Conservation (phyloP, 2,888 invertebrate genomes). For the Rhingia rostrata region DNA sequence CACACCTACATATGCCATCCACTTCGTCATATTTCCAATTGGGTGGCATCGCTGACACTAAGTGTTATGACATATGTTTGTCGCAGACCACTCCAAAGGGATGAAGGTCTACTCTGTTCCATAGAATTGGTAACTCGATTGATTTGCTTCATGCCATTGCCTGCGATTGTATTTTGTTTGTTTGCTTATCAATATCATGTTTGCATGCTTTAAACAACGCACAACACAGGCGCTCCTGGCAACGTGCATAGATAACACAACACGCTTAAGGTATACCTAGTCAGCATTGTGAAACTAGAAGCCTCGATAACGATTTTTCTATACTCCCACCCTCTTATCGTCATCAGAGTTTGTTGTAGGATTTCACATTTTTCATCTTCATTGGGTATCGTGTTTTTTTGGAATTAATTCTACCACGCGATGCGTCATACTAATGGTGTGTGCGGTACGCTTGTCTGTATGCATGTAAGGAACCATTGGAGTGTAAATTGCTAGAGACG, state of each 20-base stretch:
- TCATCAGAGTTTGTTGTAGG: conserved; percentile 19
- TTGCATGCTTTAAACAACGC: conserved; percentile 58
- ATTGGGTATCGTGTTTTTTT: conserved; percentile 18
- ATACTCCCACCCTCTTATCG: not conserved
- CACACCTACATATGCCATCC: not conserved
- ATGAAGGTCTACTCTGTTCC: not conserved
- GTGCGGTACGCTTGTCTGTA: conserved; percentile 5
- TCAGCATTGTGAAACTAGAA: conserved; percentile 49
- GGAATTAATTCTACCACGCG: conserved; percentile 55
- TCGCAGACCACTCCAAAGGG: conserved; percentile 1
- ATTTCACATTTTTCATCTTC: conserved; percentile 63
- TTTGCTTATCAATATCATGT: conserved; percentile 63
- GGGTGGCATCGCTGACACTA: conserved; percentile 43
- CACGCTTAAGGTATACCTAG: not conserved
- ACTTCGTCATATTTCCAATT: conserved; percentile 16
- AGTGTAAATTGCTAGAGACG: conserved; percentile 70
- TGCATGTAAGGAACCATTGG: conserved; percentile 55
- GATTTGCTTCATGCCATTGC: conserved; percentile 24
- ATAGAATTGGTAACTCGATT: conserved; percentile 5
- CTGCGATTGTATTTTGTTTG: conserved; percentile 40
- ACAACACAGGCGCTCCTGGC: conserved; percentile 41
- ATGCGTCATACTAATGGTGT: conserved; percentile 48
- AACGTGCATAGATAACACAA: conserved; percentile 35
- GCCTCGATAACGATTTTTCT: conserved; percentile 44
- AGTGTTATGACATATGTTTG: conserved; percentile 70